Conservation (phyloP, 1,140 invertebrate genomes). For the Trachymyrmex septentrionalis region DNA sequence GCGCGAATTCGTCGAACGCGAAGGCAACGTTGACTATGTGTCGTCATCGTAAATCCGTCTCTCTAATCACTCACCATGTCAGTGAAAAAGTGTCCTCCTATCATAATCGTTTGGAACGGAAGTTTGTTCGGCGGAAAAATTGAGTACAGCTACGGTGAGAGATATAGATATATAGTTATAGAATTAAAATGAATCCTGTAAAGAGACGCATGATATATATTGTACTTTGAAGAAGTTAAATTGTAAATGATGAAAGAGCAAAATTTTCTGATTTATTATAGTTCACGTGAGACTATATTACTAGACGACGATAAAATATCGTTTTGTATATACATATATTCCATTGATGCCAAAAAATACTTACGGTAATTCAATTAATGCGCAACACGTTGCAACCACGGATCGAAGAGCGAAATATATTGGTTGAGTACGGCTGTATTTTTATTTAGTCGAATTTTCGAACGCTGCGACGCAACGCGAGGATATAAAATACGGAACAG, state of each 20-base stretch:
- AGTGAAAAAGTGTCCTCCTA: constrained; percentile 42
- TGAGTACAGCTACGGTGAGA: not conserved
- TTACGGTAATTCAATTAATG: constrained; percentile 65
- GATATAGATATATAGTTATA: no score
- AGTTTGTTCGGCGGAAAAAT: constrained; percentile 18
- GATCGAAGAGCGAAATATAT: constrained; percentile 52
- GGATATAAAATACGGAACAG: constrained; percentile 60
- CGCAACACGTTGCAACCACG: constrained; percentile 55
- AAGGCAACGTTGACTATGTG: constrained; percentile 31
- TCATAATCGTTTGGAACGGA: constrained; percentile 30
- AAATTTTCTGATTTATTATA: constrained; percentile 1
- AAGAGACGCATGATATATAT: not conserved
- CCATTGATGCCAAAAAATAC: constrained; percentile 57
- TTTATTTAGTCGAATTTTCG: constrained; percentile 65
- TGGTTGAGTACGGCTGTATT: constrained; percentile 49
- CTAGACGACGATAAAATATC: constrained; percentile 46
- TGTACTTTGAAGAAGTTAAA: constrained; percentile 7
- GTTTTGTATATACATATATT: constrained; percentile 11
- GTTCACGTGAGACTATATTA: constrained; percentile 1
- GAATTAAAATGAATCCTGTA: not conserved
- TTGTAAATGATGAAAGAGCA: not conserved
- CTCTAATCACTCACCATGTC: constrained; percentile 47
- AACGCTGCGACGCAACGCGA: constrained; percentile 44
- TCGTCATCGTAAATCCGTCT: constrained; percentile 59
- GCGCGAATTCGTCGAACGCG: constrained; percentile 46